Percentiles rank a stretch among this genome's conserved stretches.
Evolutionary conservation across 2,113 vertebrate species (phyloP).

Genomic region (Antigone vipio): DNA sequence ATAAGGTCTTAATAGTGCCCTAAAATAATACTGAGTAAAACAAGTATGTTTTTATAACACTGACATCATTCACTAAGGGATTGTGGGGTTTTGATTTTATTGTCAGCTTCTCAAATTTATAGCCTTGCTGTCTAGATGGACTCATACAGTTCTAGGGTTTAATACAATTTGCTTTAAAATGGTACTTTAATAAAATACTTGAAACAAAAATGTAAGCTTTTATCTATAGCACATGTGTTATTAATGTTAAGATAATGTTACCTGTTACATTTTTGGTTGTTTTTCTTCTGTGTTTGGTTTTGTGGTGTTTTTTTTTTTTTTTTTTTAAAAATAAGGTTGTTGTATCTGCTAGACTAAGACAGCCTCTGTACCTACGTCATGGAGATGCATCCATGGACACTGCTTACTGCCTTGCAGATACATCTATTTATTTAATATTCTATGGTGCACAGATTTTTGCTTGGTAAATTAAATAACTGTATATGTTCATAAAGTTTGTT

Average conservation of each 20-base stretch:
- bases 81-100: background rate
- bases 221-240: background rate
- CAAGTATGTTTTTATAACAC: background rate
- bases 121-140: background rate
- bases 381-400: slow-evolving; percentile 50
- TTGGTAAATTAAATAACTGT: background rate
- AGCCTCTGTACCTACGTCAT: slow-evolving; percentile 42
- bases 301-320: background rate
- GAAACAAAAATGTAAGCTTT: background rate
- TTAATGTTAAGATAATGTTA: background rate
- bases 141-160: background rate
- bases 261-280: background rate
- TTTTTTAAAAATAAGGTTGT: background rate
- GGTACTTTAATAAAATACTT: background rate
- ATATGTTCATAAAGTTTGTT: background rate
- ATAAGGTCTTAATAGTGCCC: background rate
- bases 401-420: slow-evolving; percentile 22
- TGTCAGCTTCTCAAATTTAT: background rate
- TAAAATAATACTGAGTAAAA: background rate
- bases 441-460: background rate
- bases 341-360: background rate
- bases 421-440: background rate
- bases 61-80: background rate
- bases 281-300: background rate
- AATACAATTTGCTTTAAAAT: background rate